Conservation (phyloP, 1,140 invertebrate species). For the Rhynchophorus ferrugineus region DNA sequence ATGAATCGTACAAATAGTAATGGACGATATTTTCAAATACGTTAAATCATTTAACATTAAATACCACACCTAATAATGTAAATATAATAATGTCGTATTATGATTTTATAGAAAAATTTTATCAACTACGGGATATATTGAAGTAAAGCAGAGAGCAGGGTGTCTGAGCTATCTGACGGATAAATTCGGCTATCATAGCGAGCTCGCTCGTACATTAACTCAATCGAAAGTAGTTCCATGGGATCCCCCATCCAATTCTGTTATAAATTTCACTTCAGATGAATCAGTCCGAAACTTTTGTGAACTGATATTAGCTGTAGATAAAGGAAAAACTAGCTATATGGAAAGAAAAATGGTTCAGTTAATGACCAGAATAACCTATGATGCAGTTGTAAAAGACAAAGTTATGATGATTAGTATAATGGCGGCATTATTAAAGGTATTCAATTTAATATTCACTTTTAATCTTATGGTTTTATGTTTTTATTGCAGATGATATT, state of each 20-base stretch:
- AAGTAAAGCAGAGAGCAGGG: constrained; percentile 83
- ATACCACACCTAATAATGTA: too few species aligned
- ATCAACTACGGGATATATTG: constrained; percentile 60
- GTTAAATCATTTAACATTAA: too few species aligned
- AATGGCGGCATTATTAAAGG: constrained; percentile 64
- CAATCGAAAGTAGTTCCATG: constrained; percentile 67
- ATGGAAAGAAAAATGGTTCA: constrained; percentile 52
- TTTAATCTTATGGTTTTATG: neutral
- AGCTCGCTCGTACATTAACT: constrained; percentile 75
- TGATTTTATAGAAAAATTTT: constrained; percentile 35
- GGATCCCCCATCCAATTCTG: constrained; percentile 51
- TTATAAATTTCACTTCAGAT: constrained; percentile 61
- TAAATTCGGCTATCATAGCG: constrained; percentile 76
- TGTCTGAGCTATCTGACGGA: constrained; percentile 83
- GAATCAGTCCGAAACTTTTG: constrained; percentile 57
- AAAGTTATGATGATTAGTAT: constrained; percentile 71
- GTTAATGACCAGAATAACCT: constrained; percentile 65
- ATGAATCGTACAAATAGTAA: too few species aligned
- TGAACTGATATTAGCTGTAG: constrained; percentile 52
- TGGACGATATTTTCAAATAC: too few species aligned
- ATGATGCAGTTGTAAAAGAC: constrained; percentile 81
- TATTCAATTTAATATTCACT: constrained; percentile 33
- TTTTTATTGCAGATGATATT: constrained; percentile 42
- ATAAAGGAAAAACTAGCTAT: constrained; percentile 16
- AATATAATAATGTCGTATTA: too few species aligned